These are phyloP conservation scores for Muscicapa adusta DNA, from an alignment of 2,113 vertebrate species.

Conservation along the genomic window DNA sequence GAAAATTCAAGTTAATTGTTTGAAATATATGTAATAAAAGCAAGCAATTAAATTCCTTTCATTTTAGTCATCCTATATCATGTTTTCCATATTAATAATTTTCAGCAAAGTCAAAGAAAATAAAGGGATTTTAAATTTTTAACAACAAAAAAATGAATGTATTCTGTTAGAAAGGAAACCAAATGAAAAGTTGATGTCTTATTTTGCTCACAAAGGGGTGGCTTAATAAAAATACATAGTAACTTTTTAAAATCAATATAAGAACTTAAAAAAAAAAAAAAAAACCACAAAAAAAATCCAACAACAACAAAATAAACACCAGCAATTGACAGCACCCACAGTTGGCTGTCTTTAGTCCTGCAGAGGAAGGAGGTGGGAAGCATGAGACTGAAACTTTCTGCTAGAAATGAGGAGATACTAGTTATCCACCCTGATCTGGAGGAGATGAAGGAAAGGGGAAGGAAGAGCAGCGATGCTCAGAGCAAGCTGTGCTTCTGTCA, in stretches of 20 bases:
- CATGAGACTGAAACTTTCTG: not conserved
- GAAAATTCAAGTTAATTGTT: not conserved
- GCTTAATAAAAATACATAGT: not conserved
- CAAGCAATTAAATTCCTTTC: not conserved
- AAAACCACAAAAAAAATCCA: too few species aligned
- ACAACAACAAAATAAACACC: not conserved
- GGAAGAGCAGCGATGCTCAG: not conserved
- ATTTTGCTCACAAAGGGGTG: not conserved
- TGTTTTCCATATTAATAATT: not conserved
- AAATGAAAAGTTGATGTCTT: not conserved
- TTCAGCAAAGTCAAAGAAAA: not conserved
- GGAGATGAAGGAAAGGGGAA: not conserved
- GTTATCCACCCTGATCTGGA: not conserved
- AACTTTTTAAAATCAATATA: not conserved
- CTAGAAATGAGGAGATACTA: not conserved
- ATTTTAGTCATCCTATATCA: not conserved
- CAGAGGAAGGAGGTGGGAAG: not conserved
- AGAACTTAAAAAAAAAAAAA: not conserved
- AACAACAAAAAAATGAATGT: not conserved
- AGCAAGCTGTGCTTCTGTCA: not conserved
- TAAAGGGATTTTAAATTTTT: fast-evolving
- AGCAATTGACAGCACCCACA: not conserved
- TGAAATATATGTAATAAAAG: not conserved
- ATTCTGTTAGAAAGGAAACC: not conserved
- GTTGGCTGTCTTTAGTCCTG: not conserved